A percentile compares a stretch with the other conserved stretches of the same genome.
Conservation (phyloP, 2,113 vertebrate genomes). For the Peucedramus taeniatus region DNA sequence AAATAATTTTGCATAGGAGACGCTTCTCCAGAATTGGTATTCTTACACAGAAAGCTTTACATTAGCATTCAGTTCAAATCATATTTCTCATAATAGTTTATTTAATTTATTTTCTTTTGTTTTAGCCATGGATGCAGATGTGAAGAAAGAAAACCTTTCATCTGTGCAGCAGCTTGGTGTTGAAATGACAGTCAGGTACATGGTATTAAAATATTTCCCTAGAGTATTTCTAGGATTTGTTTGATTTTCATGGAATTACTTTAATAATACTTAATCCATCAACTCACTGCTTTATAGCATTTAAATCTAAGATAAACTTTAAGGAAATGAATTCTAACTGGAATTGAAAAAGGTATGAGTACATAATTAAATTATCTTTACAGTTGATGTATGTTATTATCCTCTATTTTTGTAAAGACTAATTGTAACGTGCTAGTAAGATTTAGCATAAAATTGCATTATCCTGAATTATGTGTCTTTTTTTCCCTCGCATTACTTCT, state of each 20-base stretch:
- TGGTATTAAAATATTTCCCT: slow-evolving; percentile 9
- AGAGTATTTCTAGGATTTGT: slow-evolving; percentile 6
- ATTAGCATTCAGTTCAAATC: slow-evolving; percentile 40
- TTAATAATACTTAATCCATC: slow-evolving; percentile 44
- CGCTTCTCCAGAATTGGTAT: neutral
- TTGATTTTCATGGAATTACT: slow-evolving; percentile 25
- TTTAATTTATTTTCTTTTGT: slow-evolving; percentile 25
- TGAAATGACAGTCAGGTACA: slow-evolving; percentile 78
- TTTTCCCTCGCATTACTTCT: neutral
- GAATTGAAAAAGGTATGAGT: slow-evolving; percentile 11
- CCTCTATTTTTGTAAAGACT: slow-evolving; percentile 30
- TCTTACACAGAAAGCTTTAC: slow-evolving; percentile 32
- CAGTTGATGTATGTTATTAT: neutral
- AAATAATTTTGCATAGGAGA: slow-evolving; percentile 8
- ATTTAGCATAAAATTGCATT: slow-evolving; percentile 19
- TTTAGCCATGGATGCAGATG: slow-evolving; percentile 63
- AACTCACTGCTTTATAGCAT: neutral
- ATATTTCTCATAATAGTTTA: slow-evolving; percentile 10
- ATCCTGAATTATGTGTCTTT: neutral
- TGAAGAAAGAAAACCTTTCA: slow-evolving; percentile 71
- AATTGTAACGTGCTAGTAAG: neutral
- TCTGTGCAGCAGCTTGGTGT: slow-evolving; percentile 79
- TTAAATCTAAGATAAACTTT: slow-evolving; percentile 43
- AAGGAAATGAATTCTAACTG: slow-evolving; percentile 11
- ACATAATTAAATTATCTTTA: slow-evolving; percentile 23